Percentiles rank a stretch among this genome's conserved stretches.
These are phyloP conservation scores for Aleiodes leptofemur DNA, from an alignment of 2,888 invertebrate species.

Conservation along the genomic window DNA sequence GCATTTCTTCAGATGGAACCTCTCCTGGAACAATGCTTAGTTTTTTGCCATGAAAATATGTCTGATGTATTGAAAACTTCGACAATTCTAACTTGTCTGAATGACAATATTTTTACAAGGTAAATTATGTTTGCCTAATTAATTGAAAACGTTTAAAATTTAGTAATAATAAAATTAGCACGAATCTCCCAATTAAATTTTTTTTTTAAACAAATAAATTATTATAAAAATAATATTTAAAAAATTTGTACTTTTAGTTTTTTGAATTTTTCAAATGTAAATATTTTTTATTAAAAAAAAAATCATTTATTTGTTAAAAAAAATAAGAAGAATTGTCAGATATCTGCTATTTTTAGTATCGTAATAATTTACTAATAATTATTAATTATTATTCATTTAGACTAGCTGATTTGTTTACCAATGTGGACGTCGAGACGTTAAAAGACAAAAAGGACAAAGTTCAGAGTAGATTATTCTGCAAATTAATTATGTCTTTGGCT, in stretches of 20 bases:
- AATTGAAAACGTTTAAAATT: conserved; percentile 9
- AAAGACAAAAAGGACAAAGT: conserved; percentile 93
- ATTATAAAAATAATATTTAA: not conserved
- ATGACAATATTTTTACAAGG: conserved; percentile 80
- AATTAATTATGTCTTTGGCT: conserved; percentile 86
- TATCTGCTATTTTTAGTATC: too few species aligned
- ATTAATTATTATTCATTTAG: conserved; percentile 72
- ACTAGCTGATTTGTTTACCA: conserved; percentile 91
- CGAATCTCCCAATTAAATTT: too few species aligned
- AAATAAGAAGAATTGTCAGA: too few species aligned
- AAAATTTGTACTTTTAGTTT: not conserved
- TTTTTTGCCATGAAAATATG: conserved; percentile 91
- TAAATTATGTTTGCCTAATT: conserved; percentile 47
- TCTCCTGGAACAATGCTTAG: conserved; percentile 88
- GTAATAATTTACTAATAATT: too few species aligned
- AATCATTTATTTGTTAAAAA: too few species aligned
- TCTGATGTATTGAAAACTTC: conserved; percentile 90
- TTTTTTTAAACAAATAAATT: too few species aligned
- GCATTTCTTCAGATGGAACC: conserved; percentile 97
- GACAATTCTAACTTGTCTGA: conserved; percentile 91
- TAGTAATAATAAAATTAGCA: not conserved
- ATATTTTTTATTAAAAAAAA: too few species aligned
- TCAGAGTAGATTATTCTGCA: conserved; percentile 88
- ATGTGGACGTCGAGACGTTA: conserved; percentile 89
- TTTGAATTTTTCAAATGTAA: too few species aligned